Evolutionary conservation across 1,140 invertebrate species (phyloP).

Genomic region (Philotrypesis tridentata): DNA sequence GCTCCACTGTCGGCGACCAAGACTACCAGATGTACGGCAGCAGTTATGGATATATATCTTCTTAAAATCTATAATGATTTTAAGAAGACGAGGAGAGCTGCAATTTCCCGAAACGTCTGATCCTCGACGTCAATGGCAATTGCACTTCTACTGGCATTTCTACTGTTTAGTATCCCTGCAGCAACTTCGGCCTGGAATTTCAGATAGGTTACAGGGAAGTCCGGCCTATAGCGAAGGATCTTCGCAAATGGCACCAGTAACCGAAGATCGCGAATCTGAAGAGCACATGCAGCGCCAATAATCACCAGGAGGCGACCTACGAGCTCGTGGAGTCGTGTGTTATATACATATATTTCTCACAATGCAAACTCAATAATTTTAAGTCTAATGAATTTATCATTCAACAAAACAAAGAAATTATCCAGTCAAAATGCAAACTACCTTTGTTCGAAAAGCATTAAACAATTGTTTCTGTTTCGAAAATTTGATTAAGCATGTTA

Average conservation of each 20-base stretch:
- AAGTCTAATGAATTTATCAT: no score
- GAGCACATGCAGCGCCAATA: conserved; percentile 76
- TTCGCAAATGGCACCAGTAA: no score
- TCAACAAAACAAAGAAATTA: no score
- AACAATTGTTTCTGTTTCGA: no score
- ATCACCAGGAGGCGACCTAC: conserved; percentile 84
- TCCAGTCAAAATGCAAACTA: no score
- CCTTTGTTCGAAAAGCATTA: no score
- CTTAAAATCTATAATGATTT: no score
- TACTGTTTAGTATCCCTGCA: conserved; percentile 87
- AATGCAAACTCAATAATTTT: no score
- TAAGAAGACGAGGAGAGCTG: conserved; percentile 87
- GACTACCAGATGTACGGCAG: conserved; percentile 81
- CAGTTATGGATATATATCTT: no score
- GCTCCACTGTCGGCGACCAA: conserved; percentile 84
- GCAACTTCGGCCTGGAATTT: conserved; percentile 82
- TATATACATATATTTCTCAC: no score
- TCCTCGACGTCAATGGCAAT: conserved; percentile 80
- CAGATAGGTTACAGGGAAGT: conserved; percentile 84
- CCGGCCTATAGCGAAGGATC: conserved; percentile 77
- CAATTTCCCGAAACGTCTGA: conserved; percentile 86
- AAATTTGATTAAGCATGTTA: no score
- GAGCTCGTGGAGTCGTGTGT: conserved; percentile 81
- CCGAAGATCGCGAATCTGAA: conserved; percentile 77
- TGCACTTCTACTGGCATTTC: conserved; percentile 85